Percentiles rank a stretch among this genome's conserved stretches.
Evolutionary conservation across 2,113 vertebrate species (phyloP).

Genomic region (Carassius auratus): DNA sequence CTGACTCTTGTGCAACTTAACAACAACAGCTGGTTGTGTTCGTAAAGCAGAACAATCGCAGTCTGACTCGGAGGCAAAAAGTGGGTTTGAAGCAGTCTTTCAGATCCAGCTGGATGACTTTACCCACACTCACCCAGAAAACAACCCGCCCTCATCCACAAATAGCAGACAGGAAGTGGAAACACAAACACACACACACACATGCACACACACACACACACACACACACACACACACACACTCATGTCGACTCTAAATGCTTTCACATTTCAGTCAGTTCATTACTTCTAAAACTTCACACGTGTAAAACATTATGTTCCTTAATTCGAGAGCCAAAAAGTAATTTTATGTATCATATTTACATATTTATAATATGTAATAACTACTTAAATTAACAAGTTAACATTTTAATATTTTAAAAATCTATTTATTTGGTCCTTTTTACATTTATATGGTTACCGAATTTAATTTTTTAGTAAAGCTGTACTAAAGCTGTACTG

Average conservation of each 20-base stretch:
- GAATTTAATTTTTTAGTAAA: not conserved
- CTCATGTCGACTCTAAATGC: not conserved
- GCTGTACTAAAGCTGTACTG: not conserved
- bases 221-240: not conserved
- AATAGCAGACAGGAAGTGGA: constrained; percentile 35
- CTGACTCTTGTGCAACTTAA: not conserved
- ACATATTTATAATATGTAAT: not conserved
- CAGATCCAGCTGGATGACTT: constrained; percentile 21
- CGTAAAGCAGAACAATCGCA: not conserved
- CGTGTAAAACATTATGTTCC: not conserved
- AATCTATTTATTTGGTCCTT: not conserved
- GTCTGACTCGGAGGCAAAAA: not conserved
- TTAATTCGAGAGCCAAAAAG: not conserved
- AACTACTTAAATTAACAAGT: not conserved
- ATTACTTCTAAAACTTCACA: not conserved
- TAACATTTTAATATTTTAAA: not conserved
- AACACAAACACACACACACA: not conserved
- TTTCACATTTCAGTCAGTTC: not conserved
- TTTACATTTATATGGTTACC: not conserved
- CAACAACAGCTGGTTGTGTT: not conserved
- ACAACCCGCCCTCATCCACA: not conserved
- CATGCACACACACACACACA: not conserved
- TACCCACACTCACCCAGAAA: constrained; percentile 17
- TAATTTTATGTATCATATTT: not conserved
- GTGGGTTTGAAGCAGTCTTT: not conserved